Evolutionary conservation across 2,888 invertebrate species (phyloP), one percentile per base, ranked within the genome.

Genomic region (Megamerina dolium): DNA sequence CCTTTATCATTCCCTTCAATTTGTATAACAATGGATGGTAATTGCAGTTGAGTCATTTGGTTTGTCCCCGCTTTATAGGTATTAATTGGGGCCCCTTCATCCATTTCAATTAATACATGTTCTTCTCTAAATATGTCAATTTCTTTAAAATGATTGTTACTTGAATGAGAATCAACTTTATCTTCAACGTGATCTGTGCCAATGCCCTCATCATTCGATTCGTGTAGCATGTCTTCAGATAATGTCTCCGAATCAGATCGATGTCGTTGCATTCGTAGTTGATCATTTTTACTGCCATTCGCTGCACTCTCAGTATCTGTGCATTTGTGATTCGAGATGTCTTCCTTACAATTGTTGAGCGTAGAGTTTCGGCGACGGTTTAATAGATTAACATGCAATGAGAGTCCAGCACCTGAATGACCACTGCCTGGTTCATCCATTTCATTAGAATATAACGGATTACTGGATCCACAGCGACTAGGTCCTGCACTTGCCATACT

Each of bases 401-500:
- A 58, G 6, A 61, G 44, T 35, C 57, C 56, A 4, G 55, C 51
- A 9, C 60, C 56, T 26, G 60, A 52, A 40, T 62, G 60, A 20
- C 64, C 80, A 34, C 78, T 77, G 2, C 82, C 81, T 2, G 80
- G 81, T 56, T 85, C 85, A 58, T 85, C 85, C 77, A 81, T 81
- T 72, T 85, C 84, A 10, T 81, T 80, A 2, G 83, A 81, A 63
- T 83, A 86, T 3, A 87, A 66, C 1, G 87, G 87, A 66, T 87
- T 87, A 59, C 82, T 86, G 0, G 87, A 87, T 5, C 86, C 85
- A 63, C 87, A 87, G 48, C 87, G 74, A 1, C 87, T 87, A 4
- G 87, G 85, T 1, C 86, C 87, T 1, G 87, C 87, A 68, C 85
- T 86, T 1, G 87, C 86, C 83, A 87, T 87, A 3, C 87, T 87